phyloP scores from a whole-genome alignment of 2,888 invertebrate genomes.

The Tetragnatha montana region DNA sequence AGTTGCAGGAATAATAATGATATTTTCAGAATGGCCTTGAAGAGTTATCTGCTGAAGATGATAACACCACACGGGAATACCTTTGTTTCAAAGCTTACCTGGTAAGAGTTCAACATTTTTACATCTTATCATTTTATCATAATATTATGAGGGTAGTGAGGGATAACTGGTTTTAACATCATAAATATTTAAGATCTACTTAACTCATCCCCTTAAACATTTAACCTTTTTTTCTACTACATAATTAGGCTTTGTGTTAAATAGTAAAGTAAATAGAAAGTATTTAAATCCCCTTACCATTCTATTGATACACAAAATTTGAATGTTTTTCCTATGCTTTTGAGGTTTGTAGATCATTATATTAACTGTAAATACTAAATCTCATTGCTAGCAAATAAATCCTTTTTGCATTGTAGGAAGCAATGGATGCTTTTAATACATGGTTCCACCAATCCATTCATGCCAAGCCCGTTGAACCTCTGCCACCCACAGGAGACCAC shows the following conservation, averaged over 20 bases:
- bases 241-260: too few relatives aligned
- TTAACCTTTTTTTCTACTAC: too few relatives aligned
- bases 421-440: conserved; percentile 89
- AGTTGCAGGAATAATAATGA: not conserved
- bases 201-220: too few relatives aligned
- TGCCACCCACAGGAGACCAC: conserved; percentile 72
- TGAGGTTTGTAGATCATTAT: too few relatives aligned
- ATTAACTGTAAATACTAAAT: too few relatives aligned
- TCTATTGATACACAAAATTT: too few relatives aligned
- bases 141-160: too few relatives aligned
- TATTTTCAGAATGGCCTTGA: conserved; percentile 75
- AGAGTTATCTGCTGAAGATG: conserved; percentile 78
- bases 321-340: too few relatives aligned
- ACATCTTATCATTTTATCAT: not conserved
- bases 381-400: not conserved
- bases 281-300: too few relatives aligned
- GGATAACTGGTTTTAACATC: too few relatives aligned
- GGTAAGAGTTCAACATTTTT: conserved; percentile 73
- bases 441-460: conserved; percentile 91
- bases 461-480: conserved; percentile 81
- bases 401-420: conserved; percentile 79
- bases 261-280: too few relatives aligned
- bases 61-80: conserved; percentile 85
- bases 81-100: conserved; percentile 91
- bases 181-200: too few relatives aligned